Evolutionary conservation across 2,113 vertebrate genomes (phyloP).

Genomic region (Leucosticte australis): DNA sequence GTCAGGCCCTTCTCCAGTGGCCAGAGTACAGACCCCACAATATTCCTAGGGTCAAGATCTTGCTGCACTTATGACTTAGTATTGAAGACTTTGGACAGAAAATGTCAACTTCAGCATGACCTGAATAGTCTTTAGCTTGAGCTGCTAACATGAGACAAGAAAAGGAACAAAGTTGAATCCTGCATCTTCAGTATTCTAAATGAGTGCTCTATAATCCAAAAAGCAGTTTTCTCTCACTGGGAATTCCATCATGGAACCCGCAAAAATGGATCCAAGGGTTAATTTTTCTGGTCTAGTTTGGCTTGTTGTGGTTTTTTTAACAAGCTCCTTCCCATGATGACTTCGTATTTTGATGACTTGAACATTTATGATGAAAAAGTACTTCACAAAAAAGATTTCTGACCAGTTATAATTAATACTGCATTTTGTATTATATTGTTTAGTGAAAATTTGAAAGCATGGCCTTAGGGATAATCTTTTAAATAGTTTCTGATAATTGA

Average conservation of each 20-base stretch:
- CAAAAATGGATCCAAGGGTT: neutral
- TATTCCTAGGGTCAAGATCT: neutral
- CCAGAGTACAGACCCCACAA: neutral
- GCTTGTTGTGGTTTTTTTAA: neutral
- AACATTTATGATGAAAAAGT: neutral
- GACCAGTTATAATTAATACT: conserved; percentile 32
- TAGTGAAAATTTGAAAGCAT: conserved; percentile 19
- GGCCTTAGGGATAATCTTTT: conserved; percentile 33
- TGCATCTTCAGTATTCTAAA: neutral
- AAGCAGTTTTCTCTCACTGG: neutral
- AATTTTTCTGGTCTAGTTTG: neutral
- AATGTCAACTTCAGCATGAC: neutral
- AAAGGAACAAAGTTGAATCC: neutral
- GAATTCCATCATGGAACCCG: neutral
- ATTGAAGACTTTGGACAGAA: neutral
- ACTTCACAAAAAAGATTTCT: neutral
- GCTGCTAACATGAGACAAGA: neutral
- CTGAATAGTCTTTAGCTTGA: neutral
- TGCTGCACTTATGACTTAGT: neutral
- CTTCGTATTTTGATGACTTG: neutral
- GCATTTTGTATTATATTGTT: conserved; percentile 29
- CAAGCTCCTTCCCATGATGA: neutral
- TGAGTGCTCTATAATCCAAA: fast-evolving
- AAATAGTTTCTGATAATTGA: conserved; percentile 50
- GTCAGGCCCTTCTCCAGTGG: fast-evolving